phyloP scores from a whole-genome alignment of 2,888 invertebrate genomes.

The Cryptophagus acutangulus region DNA sequence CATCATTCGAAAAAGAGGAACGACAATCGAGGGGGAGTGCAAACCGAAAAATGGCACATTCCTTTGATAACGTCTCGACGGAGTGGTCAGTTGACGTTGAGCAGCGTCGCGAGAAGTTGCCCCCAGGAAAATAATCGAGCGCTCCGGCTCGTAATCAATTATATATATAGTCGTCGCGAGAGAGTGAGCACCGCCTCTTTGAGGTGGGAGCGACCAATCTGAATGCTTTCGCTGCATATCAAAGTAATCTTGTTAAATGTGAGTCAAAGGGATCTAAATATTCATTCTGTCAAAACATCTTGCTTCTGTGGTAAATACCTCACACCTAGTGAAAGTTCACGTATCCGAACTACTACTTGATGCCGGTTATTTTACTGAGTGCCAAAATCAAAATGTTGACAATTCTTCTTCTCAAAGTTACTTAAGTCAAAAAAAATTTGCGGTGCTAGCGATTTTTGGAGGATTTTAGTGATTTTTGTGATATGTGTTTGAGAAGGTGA shows the following conservation, averaged over 20 bases:
- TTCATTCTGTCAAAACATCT: slow-evolving; percentile 50
- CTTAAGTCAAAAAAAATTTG: slow-evolving; percentile 2
- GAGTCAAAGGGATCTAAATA: slow-evolving; percentile 47
- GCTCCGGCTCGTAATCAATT: slow-evolving; percentile 52
- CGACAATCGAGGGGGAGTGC: slow-evolving; percentile 30
- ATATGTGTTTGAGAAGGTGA: slow-evolving; percentile 37
- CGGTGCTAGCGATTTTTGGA: not conserved
- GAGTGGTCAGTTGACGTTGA: slow-evolving; percentile 54
- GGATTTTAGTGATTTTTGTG: slow-evolving; percentile 12
- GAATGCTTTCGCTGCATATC: slow-evolving; percentile 47
- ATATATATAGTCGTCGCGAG: slow-evolving; percentile 49
- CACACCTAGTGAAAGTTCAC: slow-evolving; percentile 22
- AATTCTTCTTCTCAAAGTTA: not conserved
- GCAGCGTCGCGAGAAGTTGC: slow-evolving; percentile 43
- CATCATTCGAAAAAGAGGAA: slow-evolving; percentile 36
- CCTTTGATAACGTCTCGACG: slow-evolving; percentile 54
- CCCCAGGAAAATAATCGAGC: slow-evolving; percentile 27
- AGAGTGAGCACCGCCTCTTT: slow-evolving; percentile 43
- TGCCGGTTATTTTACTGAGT: not conserved
- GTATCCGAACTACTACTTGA: not conserved
- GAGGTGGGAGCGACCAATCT: slow-evolving; percentile 51
- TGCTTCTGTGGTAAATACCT: slow-evolving; percentile 38
- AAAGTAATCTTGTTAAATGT: slow-evolving; percentile 47
- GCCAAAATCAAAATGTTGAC: not conserved
- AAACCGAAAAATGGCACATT: slow-evolving; percentile 52